Conservation (phyloP, 2,797 vertebrate species). For the Gallinago solitaria region DNA sequence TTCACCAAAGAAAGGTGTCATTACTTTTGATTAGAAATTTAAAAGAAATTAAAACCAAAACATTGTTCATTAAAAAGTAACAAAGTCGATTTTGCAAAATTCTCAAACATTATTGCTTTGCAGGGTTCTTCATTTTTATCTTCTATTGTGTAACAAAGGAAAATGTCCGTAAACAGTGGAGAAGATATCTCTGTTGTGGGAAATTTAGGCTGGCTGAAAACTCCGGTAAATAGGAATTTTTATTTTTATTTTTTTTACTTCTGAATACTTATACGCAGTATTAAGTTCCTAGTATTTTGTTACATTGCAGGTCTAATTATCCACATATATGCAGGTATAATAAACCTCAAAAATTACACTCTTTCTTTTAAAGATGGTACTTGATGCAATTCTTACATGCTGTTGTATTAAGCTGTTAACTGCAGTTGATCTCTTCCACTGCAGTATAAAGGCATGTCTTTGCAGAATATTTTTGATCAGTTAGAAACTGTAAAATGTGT, state of each 20-base stretch:
- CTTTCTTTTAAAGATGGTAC: background rate
- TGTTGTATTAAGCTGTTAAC: background rate
- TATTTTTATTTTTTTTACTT: background rate
- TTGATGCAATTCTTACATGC: background rate
- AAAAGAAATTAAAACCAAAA: background rate
- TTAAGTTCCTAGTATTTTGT: background rate
- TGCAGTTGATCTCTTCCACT: background rate
- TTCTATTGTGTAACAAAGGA: slow-evolving; percentile 94
- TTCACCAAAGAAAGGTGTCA: background rate
- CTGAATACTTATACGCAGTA: background rate
- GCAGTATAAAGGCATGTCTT: background rate
- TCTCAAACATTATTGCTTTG: background rate
- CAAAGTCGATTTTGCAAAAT: background rate
- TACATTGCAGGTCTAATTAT: background rate
- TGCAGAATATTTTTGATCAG: slow-evolving; percentile 3
- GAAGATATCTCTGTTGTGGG: slow-evolving; percentile 91
- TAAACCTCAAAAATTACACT: background rate
- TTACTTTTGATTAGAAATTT: background rate
- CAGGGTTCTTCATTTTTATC: slow-evolving; percentile 93
- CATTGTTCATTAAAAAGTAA: background rate
- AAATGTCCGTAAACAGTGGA: slow-evolving; percentile 91
- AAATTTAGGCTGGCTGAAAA: slow-evolving; percentile 88
- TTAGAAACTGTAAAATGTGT: background rate
- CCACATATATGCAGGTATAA: background rate
- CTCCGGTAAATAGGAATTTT: slow-evolving; percentile 81